Percentiles rank a stretch among this genome's conserved stretches.
Evolutionary conservation across 2,888 invertebrate species (phyloP).

Genomic region (Aphodius sticticus): DNA sequence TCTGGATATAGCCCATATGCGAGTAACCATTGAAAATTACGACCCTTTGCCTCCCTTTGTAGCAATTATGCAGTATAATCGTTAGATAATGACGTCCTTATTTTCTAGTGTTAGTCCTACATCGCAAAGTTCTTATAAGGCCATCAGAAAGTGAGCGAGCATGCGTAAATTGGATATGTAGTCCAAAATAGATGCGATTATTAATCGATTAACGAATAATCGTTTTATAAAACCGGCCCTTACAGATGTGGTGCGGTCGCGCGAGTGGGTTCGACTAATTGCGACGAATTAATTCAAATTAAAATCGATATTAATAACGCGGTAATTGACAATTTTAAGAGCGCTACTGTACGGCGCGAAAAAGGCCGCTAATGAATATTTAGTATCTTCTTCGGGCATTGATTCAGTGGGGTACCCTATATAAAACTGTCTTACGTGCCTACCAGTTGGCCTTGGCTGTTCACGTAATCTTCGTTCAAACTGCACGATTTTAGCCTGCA

Average conservation of each 20-base stretch:
- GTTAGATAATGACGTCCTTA: too few relatives aligned
- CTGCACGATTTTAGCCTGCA: slow-evolving; percentile 23
- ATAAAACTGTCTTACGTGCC: slow-evolving; percentile 20
- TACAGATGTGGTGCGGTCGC: too few relatives aligned
- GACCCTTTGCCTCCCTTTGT: too few relatives aligned
- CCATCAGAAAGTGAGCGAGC: too few relatives aligned
- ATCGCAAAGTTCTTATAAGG: too few relatives aligned
- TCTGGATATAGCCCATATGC: background rate
- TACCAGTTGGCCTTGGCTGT: slow-evolving; percentile 17
- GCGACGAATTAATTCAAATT: slow-evolving; percentile 16
- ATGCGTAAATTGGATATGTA: too few relatives aligned
- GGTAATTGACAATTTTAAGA: slow-evolving; percentile 17
- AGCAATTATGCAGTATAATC: too few relatives aligned
- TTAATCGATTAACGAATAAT: too few relatives aligned
- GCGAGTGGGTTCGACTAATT: background rate
- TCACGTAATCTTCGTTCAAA: slow-evolving; percentile 22
- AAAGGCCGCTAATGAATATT: slow-evolving; percentile 23
- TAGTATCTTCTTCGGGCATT: slow-evolving; percentile 22
- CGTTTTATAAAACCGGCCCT: too few relatives aligned
- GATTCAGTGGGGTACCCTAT: slow-evolving; percentile 15
- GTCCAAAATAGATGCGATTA: too few relatives aligned
- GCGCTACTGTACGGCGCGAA: background rate
- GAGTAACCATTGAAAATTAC: background rate
- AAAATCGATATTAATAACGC: slow-evolving; percentile 18
- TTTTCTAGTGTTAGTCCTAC: too few relatives aligned